Conservation (phyloP, 2,797 vertebrate species). For the Hoplostethus mediterraneus region DNA sequence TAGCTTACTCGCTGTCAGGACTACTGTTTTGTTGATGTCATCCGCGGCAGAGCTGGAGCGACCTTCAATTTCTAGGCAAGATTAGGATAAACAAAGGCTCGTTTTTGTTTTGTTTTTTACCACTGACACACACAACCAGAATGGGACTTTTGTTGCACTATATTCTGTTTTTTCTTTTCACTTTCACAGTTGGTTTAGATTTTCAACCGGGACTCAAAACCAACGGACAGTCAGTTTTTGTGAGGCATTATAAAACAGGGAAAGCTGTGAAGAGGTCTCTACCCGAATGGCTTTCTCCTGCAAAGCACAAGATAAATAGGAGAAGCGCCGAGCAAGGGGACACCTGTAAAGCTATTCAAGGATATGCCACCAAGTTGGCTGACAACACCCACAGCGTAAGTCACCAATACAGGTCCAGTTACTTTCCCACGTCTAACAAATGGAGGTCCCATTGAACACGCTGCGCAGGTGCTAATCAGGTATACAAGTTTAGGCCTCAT, state of each 20-base stretch:
- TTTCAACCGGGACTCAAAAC: constrained; percentile 44
- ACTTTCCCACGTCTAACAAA: constrained; percentile 38
- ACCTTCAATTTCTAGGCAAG: constrained; percentile 71
- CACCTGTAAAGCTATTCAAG: constrained; percentile 80
- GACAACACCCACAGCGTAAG: constrained; percentile 92
- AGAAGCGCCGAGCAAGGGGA: constrained; percentile 69
- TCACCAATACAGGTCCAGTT: constrained; percentile 61
- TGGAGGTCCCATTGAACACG: constrained; percentile 23
- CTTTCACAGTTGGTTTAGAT: constrained; percentile 67
- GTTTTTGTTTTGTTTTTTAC: constrained; percentile 15
- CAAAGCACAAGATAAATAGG: constrained; percentile 52
- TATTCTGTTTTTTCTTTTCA: constrained; percentile 60
- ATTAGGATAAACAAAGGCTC: constrained; percentile 66
- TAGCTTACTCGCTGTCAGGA: constrained; percentile 71
- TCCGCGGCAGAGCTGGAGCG: constrained; percentile 72
- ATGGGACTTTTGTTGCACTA: constrained; percentile 74
- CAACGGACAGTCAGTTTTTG: constrained; percentile 53
- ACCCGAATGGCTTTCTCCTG: constrained; percentile 52
- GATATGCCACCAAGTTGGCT: constrained; percentile 80
- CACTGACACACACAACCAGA: constrained; percentile 36
- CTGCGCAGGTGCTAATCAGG: constrained; percentile 72
- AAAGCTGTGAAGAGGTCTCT: constrained; percentile 65
- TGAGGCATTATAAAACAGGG: constrained; percentile 39
- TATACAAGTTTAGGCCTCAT: constrained; percentile 52
- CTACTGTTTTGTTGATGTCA: constrained; percentile 80